Evolutionary conservation across 1,140 invertebrate genomes (phyloP).

Genomic region (Meloidogyne floridensis): DNA sequence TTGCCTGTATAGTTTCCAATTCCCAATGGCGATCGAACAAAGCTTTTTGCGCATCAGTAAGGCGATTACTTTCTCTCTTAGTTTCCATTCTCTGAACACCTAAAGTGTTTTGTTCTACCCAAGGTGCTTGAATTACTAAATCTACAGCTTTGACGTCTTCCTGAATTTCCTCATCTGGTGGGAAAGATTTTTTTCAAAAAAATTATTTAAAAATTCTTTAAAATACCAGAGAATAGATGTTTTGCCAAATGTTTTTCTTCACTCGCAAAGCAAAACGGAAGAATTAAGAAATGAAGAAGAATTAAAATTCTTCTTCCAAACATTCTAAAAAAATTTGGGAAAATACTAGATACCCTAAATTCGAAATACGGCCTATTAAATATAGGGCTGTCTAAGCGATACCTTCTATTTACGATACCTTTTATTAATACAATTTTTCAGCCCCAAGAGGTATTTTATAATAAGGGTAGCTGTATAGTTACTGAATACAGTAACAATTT

Average conservation of each 20-base stretch:
- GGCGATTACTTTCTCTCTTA: neutral
- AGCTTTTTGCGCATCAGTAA: conserved; percentile 21
- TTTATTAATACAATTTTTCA: too few relatives aligned
- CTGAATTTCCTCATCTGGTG: conserved; percentile 15
- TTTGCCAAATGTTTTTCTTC: neutral
- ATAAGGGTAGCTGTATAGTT: too few relatives aligned
- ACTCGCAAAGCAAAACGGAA: neutral
- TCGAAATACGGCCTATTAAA: too few relatives aligned
- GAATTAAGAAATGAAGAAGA: neutral
- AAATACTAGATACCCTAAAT: too few relatives aligned
- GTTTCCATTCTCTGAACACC: conserved; percentile 12
- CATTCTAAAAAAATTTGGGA: neutral
- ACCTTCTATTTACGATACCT: too few relatives aligned
- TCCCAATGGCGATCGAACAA: conserved; percentile 23
- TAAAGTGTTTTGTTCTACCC: neutral
- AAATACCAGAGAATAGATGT: neutral
- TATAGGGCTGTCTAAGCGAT: too few relatives aligned
- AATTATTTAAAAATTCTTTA: neutral
- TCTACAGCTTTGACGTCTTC: conserved; percentile 23
- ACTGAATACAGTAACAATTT: too few relatives aligned
- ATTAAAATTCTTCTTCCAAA: conserved; percentile 7
- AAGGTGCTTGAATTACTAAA: conserved; percentile 15
- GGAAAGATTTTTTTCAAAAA: neutral
- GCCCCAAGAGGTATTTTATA: too few relatives aligned
- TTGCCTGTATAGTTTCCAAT: conserved; percentile 19